Base-by-base conservation (phyloP, 2,797 vertebrate genomes). In the Channa striata region DNA sequence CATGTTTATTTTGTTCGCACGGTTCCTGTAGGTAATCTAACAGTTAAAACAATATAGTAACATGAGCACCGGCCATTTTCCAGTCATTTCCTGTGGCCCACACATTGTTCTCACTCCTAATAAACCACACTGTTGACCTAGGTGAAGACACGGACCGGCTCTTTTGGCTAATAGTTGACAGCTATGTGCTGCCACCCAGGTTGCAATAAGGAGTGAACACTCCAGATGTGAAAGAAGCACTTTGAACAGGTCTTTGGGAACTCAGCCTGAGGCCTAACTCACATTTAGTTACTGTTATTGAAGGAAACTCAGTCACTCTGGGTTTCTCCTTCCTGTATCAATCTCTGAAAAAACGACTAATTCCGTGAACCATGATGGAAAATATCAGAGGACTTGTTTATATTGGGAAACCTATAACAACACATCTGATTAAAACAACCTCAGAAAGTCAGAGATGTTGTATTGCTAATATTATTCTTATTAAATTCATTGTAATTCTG, bases 351-450 rank as follows among this genome's bases (percentile, higher is more conserved):
- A 40, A 20, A 1, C 36, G 10, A 52, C 23, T 36, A 6, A 52
- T 17, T 16, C 7, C 11, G 40, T 34, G 37, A 58, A 62, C 46
- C 54, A 25, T 25, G 12, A 50, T 1, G 9, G 8, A 6, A 13
- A 42, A 50, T 42, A 37, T 63, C 39, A 47, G 21, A 51, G 12
- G 23, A 44, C 5, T 10, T 36, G 12, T 65, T 46, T 14, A 44
- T 50, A 1, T 1, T 39, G 13, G n/a, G 50, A 49, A 49, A 57
- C 21, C 33, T 42, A 11, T 9, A 57, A 57, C 58, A 40, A 65
- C 48, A 19, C 44, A 47, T 52, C 50, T 23, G 16, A 77, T 71
- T 70, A 68, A 62, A 78, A 30, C 23, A 19, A n/a, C 16, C 13
- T 1, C 20, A 57, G 17, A 19, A n/a, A 53, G 14, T 16, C 30